Base-by-base conservation (phyloP, 2,797 vertebrate genomes). In the Xyrichtys novacula region DNA sequence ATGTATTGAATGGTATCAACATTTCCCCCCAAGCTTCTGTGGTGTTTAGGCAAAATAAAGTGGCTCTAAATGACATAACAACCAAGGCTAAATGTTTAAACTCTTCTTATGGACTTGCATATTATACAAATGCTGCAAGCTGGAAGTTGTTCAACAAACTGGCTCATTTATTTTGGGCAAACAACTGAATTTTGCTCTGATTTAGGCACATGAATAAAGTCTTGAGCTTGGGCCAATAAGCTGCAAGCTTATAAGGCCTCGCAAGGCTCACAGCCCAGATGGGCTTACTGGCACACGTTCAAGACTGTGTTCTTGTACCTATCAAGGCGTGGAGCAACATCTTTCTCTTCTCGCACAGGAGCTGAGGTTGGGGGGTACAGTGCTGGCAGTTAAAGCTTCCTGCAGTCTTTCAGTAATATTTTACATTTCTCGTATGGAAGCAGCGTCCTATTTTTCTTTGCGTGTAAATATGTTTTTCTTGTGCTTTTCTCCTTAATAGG, bases 401-500 rank as follows among this genome's bases (percentile, higher is more conserved):
- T 42, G 14, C 15, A 25, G 43, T 52, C 20, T 38, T 49, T 62
- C 39, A 20, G n/a, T 3, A 1, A 17, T 44, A 12, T 8, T 42
- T 22, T 7, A 44, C 22, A 0, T 60, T 1, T 29, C 58, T 43
- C 58, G 7, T 60, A 7, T 11, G 34, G 46, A 34, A 60, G 3
- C 19, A 26, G 12, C 20, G 14, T 29, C 7, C 0, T 14, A 20
- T 3, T 46, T 29, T 42, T 12, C 32, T 1, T 23, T 2, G 1
- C 5, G 2, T 20, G 1, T 36, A 14, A 40, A 44, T 0, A 60
- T 34, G 11, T 34, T 56, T 61, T 26, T 47, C 4, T 20, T 68
- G 2, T 65, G 22, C 54, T 55, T 64, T 66, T 31, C 46, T 42
- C 58, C 40, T 44, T 63, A 71, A 72, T 83, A 97, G 96, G 89